A percentile compares a stretch with the other conserved stretches of the same genome.
These are phyloP conservation scores for Cotesia congregata DNA, from an alignment of 2,888 invertebrate genomes.

Conservation along the genomic window DNA sequence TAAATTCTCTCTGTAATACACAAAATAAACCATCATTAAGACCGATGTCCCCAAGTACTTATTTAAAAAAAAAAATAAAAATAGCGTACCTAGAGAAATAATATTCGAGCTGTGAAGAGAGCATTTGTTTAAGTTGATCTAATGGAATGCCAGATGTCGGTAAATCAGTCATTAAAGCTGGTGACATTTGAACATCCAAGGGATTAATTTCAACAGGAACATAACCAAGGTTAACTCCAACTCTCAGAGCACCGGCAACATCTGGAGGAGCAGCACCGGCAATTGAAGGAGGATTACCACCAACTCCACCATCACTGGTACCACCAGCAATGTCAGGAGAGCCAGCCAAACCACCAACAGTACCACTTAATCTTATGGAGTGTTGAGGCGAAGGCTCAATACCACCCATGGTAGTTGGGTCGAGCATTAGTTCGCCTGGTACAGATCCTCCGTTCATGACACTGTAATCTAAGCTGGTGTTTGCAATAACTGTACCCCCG, in stretches of 20 bases:
- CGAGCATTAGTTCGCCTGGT: conserved; percentile 65
- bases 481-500: conserved; percentile 61
- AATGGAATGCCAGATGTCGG: conserved; percentile 74
- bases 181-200: conserved; percentile 70
- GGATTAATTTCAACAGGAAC: conserved; percentile 64
- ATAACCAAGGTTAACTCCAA: conserved; percentile 52
- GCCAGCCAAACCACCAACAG: conserved; percentile 48
- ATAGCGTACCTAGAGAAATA: conserved; percentile 84
- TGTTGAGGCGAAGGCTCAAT: conserved; percentile 64
- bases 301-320: background rate
- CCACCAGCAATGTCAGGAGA: background rate
- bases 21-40: conserved; percentile 6
- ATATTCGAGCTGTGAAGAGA: conserved; percentile 88
- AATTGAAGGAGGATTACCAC: background rate
- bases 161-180: conserved; percentile 71
- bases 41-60: conserved; percentile 22
- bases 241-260: background rate
- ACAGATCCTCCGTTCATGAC: conserved; percentile 68
- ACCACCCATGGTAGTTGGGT: conserved; percentile 60
- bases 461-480: conserved; percentile 68
- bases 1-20: conserved; percentile 82
- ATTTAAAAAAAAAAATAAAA: conserved; percentile 56
- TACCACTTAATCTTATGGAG: conserved; percentile 68
- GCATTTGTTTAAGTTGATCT: conserved; percentile 83
- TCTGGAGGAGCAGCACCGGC: background rate